A percentile compares a stretch with the other conserved stretches of the same genome.
Evolutionary conservation across 2,888 invertebrate species (phyloP).

Genomic region (Lasioglossum villosulum): DNA sequence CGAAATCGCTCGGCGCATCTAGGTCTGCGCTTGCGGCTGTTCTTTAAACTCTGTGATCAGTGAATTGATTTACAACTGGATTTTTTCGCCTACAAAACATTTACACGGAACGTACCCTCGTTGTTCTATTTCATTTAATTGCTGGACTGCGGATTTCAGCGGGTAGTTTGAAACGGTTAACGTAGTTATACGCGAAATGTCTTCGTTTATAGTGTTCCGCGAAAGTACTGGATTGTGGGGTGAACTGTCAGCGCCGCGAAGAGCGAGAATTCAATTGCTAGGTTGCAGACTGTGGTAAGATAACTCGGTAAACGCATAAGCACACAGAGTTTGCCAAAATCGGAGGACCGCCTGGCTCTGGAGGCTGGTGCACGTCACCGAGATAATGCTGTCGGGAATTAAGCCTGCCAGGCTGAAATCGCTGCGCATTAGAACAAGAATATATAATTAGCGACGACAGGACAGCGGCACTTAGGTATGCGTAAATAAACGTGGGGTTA

Average conservation of each 20-base stretch:
- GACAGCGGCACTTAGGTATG: slow-evolving; percentile 36
- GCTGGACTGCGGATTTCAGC: background rate
- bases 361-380: background rate
- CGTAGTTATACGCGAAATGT: background rate
- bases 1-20: background rate
- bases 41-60: background rate
- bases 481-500: slow-evolving; percentile 57
- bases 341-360: background rate
- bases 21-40: background rate
- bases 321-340: background rate
- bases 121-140: background rate
- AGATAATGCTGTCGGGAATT: slow-evolving; percentile 10
- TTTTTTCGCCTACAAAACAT: no score
- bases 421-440: slow-evolving; percentile 42
- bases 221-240: background rate
- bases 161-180: background rate
- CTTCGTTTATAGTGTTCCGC: background rate
- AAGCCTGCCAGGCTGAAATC: slow-evolving; percentile 22
- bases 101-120: no score
- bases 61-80: background rate
- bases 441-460: slow-evolving; percentile 49
- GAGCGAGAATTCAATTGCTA: background rate
- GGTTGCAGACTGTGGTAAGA: background rate
- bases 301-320: background rate
- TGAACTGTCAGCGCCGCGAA: background rate